Evolutionary conservation across 2,113 vertebrate species (phyloP).

Genomic region (Ginglymostoma cirratum): DNA sequence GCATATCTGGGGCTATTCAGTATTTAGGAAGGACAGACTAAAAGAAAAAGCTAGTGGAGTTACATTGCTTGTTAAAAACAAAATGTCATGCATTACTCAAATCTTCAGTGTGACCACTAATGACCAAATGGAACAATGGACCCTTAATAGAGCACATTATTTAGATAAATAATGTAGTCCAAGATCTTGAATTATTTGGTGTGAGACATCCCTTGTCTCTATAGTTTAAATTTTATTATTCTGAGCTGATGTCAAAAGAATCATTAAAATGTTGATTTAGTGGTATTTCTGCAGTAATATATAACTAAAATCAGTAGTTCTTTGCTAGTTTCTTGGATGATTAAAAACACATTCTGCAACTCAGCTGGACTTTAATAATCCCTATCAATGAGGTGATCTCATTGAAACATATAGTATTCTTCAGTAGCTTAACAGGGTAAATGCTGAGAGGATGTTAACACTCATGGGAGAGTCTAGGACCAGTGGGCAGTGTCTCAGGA

Average conservation of each 20-base stretch:
- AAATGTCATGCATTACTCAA: not conserved
- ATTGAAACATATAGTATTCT: too few species aligned
- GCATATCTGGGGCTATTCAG: too few species aligned
- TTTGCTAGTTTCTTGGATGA: not conserved
- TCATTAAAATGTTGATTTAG: not conserved
- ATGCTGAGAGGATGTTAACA: too few species aligned
- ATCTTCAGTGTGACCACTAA: not conserved
- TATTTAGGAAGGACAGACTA: too few species aligned
- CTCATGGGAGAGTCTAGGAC: too few species aligned
- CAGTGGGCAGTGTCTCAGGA: too few species aligned
- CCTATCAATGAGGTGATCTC: not conserved
- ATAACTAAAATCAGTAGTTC: not conserved
- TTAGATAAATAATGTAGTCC: not conserved
- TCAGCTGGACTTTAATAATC: not conserved
- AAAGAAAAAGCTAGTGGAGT: not conserved
- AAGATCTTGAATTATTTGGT: conserved; percentile 1
- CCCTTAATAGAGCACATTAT: not conserved
- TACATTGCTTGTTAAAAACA: not conserved
- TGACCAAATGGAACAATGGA: not conserved
- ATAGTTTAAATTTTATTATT: not conserved
- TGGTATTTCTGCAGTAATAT: not conserved
- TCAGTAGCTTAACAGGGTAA: too few species aligned
- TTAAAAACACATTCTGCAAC: not conserved
- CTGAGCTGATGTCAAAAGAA: not conserved
- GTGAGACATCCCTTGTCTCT: not conserved